Evolutionary conservation across 2,888 invertebrate genomes (phyloP).

Genomic region (Chironomus riparius): DNA sequence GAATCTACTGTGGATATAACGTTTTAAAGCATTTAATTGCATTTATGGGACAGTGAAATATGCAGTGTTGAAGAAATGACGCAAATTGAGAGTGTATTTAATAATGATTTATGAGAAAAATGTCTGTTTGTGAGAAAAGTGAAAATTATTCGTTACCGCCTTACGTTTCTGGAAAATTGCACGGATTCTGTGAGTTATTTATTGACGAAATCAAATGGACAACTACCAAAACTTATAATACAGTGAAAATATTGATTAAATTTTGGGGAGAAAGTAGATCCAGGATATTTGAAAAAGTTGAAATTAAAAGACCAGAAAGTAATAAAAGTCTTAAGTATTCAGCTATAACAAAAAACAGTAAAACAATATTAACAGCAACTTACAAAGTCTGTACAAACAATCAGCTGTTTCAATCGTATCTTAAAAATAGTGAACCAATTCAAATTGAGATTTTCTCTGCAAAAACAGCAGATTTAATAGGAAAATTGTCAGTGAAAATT

Average conservation of each 20-base stretch:
- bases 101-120: conserved; percentile 7
- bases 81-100: neutral
- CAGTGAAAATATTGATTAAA: neutral
- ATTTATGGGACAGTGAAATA: neutral
- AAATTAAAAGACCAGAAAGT: neutral
- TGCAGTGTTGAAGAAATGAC: neutral
- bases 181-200: neutral
- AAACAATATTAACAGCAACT: neutral
- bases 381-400: conserved; percentile 3
- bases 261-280: conserved; percentile 16
- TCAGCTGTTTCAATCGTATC: conserved; percentile 20
- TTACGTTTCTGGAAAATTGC: conserved; percentile 9
- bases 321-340: too few species aligned
- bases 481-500: conserved; percentile 18
- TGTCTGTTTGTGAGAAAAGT: neutral
- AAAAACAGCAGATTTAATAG: conserved; percentile 29
- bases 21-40: too few species aligned
- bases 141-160: conserved; percentile 21
- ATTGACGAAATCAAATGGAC: conserved; percentile 35
- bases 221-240: conserved; percentile 35
- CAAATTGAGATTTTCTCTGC: conserved; percentile 31
- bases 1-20: too few species aligned
- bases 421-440: conserved; percentile 34
- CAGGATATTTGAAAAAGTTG: neutral
- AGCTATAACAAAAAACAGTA: neutral